Conservation (phyloP, 2,888 invertebrate species). For the Odontocerum albicorne region DNA sequence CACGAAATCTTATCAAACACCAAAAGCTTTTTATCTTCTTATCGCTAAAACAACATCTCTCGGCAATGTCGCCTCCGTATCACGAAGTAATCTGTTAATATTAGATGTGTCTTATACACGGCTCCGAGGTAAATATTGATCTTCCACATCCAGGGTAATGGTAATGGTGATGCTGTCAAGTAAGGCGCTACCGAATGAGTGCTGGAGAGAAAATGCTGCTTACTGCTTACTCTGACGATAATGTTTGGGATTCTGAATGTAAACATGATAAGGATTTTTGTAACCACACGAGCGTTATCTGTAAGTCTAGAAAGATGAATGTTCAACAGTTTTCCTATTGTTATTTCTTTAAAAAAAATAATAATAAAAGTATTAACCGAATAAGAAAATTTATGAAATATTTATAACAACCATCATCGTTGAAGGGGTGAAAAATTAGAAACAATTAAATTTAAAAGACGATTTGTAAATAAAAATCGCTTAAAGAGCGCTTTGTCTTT, state of each 20-base stretch:
- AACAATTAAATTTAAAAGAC: too few species aligned
- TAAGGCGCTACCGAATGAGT: constrained; percentile 21
- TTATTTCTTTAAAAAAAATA: too few species aligned
- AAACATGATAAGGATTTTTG: neutral
- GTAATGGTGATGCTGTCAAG: constrained; percentile 13
- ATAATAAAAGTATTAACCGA: too few species aligned
- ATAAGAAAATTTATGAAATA: too few species aligned
- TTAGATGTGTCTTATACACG: constrained; percentile 13
- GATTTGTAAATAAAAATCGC: too few species aligned
- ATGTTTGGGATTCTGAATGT: neutral
- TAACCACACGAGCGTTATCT: neutral
- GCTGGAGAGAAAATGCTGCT: neutral
- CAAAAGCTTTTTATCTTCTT: constrained; percentile 24
- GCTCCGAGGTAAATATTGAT: constrained; percentile 22
- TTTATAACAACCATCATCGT: too few species aligned
- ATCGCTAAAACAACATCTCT: constrained; percentile 23
- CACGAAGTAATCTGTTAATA: constrained; percentile 29
- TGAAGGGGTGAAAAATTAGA: too few species aligned
- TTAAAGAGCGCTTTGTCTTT: too few species aligned
- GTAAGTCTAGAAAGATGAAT: too few species aligned
- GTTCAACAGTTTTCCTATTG: too few species aligned
- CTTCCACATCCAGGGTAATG: constrained; percentile 7
- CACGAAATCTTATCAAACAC: constrained; percentile 18
- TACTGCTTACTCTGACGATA: neutral
- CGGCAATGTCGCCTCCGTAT: constrained; percentile 28